Percentiles rank a stretch among this genome's conserved stretches.
These are phyloP conservation scores for Dufourea novaeangliae DNA, from an alignment of 1,140 invertebrate genomes.

Conservation along the genomic window DNA sequence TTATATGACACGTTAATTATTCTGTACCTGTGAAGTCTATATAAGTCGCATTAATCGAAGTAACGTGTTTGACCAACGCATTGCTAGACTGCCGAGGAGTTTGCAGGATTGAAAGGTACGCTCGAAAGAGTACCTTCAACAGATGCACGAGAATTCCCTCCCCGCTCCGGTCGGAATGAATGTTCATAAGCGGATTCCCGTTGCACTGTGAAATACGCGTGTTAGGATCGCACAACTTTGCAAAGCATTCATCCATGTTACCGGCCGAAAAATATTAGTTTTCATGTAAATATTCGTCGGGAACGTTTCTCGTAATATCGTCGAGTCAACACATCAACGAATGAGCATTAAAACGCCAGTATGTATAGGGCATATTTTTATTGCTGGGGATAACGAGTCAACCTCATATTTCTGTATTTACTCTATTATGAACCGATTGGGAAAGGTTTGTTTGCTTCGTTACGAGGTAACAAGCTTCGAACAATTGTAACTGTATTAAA, in stretches of 20 bases:
- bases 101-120: background rate
- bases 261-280: conserved; percentile 32
- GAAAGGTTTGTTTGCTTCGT: too few species aligned
- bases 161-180: conserved; percentile 23
- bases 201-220: conserved; percentile 25
- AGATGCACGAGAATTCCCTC: conserved; percentile 2
- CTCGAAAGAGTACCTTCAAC: background rate
- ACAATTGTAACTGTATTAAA: too few species aligned
- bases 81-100: background rate
- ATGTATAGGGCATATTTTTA: conserved; percentile 11
- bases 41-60: background rate
- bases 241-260: conserved; percentile 33
- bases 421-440: too few species aligned
- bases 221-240: conserved; percentile 30
- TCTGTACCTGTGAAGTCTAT: background rate
- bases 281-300: conserved; percentile 35
- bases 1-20: background rate
- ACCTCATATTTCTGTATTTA: background rate
- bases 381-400: background rate
- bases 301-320: conserved; percentile 21
- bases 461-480: too few species aligned
- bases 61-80: background rate
- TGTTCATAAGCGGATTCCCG: conserved; percentile 43
- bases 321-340: background rate
- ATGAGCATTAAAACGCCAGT: conserved; percentile 3